Evolutionary conservation across 2,113 vertebrate genomes (phyloP), one percentile per base, ranked within the genome.

Genomic region (Triplophysa tibetana): DNA sequence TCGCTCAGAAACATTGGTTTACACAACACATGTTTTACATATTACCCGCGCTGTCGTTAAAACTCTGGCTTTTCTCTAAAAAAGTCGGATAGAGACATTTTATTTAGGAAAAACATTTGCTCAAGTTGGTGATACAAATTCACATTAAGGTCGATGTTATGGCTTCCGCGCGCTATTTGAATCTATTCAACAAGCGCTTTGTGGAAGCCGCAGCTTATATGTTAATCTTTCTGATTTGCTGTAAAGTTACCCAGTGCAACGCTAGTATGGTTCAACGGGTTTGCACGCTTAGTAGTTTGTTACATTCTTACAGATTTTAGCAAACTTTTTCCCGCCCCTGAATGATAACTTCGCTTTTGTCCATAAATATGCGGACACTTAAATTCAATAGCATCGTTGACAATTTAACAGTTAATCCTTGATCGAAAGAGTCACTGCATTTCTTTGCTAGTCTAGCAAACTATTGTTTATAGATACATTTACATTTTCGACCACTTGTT

Each of bases 1-100:
- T 43, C 65, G 43, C 19, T 21, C 17, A 38, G 48, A 87, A 84
- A 67, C 6, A 54, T 13, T 8, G n/a, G 58, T 62, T 74, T 75
- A 43, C 19, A 13, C 19, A 23, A 29, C 21, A 65, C 4, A 50
- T 17, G 48, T 29, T 29, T 24, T 2, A 8, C 50, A 0, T 21
- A 16, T 16, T 7, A 60, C 45, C 16, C 16, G 10, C n/a, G 16
- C 54, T n/a, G 19, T 2, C 12, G 11, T 19, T 63, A 26, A 65
- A 79, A 48, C 21, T 2, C 16, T 43, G 8, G 16, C 9, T 65
- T 52, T 64, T 43, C 8, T 16, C 2, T 21, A 38, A 3, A 43
- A 29, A 14, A 8, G 6, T 10, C 45, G 16, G n/a, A 54, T 65
- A 62, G 1, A 54, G 29, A 41, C 3, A 1, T 19, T 12, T 8